Conservation (phyloP, 2,888 invertebrate genomes). For the Drosophila colorata region DNA sequence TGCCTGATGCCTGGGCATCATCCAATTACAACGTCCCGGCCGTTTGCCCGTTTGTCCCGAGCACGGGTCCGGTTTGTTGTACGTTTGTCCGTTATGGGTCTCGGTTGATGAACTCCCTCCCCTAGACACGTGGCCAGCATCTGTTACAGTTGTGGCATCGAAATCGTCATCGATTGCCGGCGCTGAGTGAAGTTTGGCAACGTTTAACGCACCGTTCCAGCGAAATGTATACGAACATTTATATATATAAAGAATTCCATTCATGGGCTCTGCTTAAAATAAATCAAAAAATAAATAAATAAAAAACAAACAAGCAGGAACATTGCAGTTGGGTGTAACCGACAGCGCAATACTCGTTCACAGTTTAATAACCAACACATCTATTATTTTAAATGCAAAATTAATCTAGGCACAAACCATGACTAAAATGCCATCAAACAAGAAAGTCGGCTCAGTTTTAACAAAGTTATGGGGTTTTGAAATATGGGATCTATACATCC, state of each 20-base stretch:
- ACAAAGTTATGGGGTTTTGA: too few species aligned
- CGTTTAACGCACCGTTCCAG: constrained; percentile 47
- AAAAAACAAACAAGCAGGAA: constrained; percentile 2
- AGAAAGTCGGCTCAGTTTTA: too few species aligned
- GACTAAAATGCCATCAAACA: too few species aligned
- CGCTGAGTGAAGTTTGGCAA: constrained; percentile 71
- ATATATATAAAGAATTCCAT: constrained; percentile 30
- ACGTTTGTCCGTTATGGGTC: constrained; percentile 21
- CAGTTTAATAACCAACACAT: too few species aligned
- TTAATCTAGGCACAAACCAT: too few species aligned
- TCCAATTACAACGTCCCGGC: constrained; percentile 66
- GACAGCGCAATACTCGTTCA: too few species aligned
- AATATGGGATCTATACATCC: too few species aligned
- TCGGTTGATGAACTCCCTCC: constrained; percentile 25
- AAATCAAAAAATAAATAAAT: constrained; percentile 59
- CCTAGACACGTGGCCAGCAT: constrained; percentile 77
- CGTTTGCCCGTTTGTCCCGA: constrained; percentile 10
- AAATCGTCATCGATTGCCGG: constrained; percentile 46
- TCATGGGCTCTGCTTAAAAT: constrained; percentile 61
- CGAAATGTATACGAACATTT: constrained; percentile 30
- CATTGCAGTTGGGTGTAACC: too few species aligned
- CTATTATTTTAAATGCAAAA: too few species aligned
- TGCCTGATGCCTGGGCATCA: constrained; percentile 49
- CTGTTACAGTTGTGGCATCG: constrained; percentile 69
- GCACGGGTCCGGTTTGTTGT: constrained; percentile 15